Conservation (phyloP, 1,140 invertebrate species). For the Samia ricini region DNA sequence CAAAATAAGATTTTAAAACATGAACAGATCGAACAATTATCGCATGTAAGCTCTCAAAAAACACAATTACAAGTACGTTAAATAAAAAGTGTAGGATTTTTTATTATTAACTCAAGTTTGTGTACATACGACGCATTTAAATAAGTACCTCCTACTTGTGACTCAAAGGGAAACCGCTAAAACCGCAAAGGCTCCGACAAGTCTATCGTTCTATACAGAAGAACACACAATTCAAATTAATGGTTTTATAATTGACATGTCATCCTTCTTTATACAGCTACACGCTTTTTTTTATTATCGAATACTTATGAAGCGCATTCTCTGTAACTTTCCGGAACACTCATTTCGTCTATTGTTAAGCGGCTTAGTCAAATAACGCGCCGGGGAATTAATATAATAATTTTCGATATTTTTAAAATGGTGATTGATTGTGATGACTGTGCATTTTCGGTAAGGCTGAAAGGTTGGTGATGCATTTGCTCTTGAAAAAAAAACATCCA, state of each 20-base stretch:
- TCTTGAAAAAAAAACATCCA: background rate
- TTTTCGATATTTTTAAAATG: conserved; percentile 69
- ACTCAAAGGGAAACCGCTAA: background rate
- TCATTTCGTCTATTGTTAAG: conserved; percentile 61
- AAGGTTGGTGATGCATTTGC: background rate
- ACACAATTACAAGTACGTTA: no score
- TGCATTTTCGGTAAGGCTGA: conserved; percentile 30
- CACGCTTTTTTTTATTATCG: conserved; percentile 25
- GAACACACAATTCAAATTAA: conserved; percentile 38
- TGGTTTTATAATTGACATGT: conserved; percentile 70
- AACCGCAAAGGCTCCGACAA: conserved; percentile 14
- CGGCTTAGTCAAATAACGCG: conserved; percentile 70
- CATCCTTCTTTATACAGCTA: conserved; percentile 36
- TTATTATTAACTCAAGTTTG: no score
- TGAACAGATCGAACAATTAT: no score
- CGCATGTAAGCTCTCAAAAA: no score
- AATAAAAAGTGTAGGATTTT: no score
- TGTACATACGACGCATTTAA: background rate
- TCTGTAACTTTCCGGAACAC: conserved; percentile 36
- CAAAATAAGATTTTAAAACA: no score
- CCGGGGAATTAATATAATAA: conserved; percentile 71
- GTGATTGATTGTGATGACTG: conserved; percentile 72
- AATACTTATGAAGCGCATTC: background rate
- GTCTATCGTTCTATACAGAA: conserved; percentile 8
- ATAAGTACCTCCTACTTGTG: background rate